Conservation (phyloP, 1,140 invertebrate species). For the Eriocheir sinensis region DNA sequence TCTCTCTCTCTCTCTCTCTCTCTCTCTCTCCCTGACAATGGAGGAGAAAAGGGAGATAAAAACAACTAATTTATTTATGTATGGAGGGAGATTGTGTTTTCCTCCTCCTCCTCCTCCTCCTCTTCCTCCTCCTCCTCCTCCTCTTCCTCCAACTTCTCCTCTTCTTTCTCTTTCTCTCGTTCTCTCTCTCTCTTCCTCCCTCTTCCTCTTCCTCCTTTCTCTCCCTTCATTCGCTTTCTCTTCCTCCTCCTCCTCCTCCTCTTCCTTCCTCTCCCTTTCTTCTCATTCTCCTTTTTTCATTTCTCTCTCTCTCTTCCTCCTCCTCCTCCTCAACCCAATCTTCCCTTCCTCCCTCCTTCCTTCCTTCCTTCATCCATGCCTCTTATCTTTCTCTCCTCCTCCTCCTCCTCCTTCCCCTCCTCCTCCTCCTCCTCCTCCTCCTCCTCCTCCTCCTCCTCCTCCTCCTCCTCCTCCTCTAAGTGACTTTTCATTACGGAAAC, state of each 20-base stretch:
- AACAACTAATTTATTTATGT: too few species aligned
- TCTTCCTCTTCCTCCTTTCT: background rate
- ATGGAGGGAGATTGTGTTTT: too few species aligned
- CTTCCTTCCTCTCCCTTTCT: background rate
- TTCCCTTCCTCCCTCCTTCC: too few species aligned
- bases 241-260: background rate
- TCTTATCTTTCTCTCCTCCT: background rate
- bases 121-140: background rate
- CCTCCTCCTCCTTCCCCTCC: background rate
- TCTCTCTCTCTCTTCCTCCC: background rate
- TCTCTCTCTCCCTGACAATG: too few species aligned
- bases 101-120: background rate
- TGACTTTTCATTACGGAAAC: background rate
- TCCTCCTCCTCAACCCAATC: background rate
- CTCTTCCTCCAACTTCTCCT: background rate
- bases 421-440: background rate
- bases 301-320: background rate
- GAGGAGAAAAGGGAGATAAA: too few species aligned
- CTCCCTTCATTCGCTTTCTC: background rate
- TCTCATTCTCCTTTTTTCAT: background rate
- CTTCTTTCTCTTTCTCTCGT: too few species aligned
- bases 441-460: background rate
- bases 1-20: too few species aligned
- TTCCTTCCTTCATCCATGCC: background rate
- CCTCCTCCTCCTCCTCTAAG: too few species aligned